Evolutionary conservation across 2,113 vertebrate genomes (phyloP), one percentile per base, ranked within the genome.

Genomic region (Pipra filicauda): DNA sequence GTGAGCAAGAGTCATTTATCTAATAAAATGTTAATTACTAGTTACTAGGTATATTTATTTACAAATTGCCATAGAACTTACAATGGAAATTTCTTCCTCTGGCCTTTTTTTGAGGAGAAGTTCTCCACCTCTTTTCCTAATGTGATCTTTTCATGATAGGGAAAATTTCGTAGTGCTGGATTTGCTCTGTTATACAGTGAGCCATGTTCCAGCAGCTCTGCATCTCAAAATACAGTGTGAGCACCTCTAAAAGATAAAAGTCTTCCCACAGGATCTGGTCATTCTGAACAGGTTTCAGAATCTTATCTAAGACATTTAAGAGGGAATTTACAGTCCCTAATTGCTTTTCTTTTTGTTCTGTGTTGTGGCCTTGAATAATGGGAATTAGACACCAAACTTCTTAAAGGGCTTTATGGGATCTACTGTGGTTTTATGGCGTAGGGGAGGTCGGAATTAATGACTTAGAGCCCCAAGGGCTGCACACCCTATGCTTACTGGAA

Each of bases 11-110:
- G 95, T 97, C 91, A 97, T 97, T 97, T 97, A 96, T 97, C 96
- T 97, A 97, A 97, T 97, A 97, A 98, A 97, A 97, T 96, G 95
- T 97, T 97, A 98, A 97, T 98, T 97, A 97, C 96, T 95, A 67
- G 92, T 97, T 97, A 93, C 96, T 97, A 95, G 96, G 96, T 97
- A 41, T 97, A 95, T 92, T 97, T 97, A 96, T 97, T 97, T 96
- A 96, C 95, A 95, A 96, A 97, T 95, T 96, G 84, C 91, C 70
- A 11, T 72, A 69, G 79, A 97, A 90, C 44, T 59, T 93, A 94
- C 92, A 94, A 95, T 61, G 73, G 83, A 84, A 88, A 96, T 75
- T 85, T 88, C 83, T 91, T 97, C 83, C 94, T 92, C 71, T 55
- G 73, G 73, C 48, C 46, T 61, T 41, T 84, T 64, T 37, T 66